Conservation (phyloP, 2,888 invertebrate genomes). For the Drosophila peninsularis region DNA sequence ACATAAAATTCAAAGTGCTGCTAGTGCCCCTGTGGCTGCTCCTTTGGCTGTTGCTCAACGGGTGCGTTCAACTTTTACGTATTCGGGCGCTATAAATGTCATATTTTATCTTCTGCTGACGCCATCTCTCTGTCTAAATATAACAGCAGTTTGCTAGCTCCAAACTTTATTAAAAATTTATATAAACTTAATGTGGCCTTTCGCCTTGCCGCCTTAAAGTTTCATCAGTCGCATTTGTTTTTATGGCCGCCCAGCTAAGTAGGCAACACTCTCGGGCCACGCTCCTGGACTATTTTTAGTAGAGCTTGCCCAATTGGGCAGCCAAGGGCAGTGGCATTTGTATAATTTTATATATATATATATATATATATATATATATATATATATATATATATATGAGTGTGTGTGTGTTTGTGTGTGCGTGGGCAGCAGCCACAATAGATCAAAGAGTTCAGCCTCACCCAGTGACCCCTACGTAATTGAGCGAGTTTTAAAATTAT, state of each 20-base stretch:
- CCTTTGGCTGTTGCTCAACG: slow-evolving; percentile 53
- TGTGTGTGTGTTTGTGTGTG: slow-evolving; percentile 4
- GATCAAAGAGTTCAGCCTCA: slow-evolving; percentile 53
- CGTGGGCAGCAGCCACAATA: slow-evolving; percentile 25
- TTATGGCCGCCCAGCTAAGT: slow-evolving; percentile 54
- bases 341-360: slow-evolving; percentile 50
- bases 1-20: slow-evolving; percentile 69
- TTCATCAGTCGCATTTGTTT: slow-evolving; percentile 43
- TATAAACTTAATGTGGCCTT: slow-evolving; percentile 53
- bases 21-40: slow-evolving; percentile 35
- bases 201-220: slow-evolving; percentile 57
- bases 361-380: slow-evolving; percentile 1
- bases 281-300: slow-evolving; percentile 52
- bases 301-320: slow-evolving; percentile 39
- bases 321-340: slow-evolving; percentile 54
- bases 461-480: slow-evolving; percentile 29
- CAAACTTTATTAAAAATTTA: slow-evolving; percentile 79
- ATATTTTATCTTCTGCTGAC: slow-evolving; percentile 67
- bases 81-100: slow-evolving; percentile 78
- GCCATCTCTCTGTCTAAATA: slow-evolving; percentile 51
- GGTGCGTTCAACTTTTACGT: slow-evolving; percentile 77
- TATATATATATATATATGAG: neutral
- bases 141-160: slow-evolving; percentile 69
- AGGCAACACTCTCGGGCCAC: slow-evolving; percentile 50
- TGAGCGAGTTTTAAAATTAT: slow-evolving; percentile 27